These are phyloP conservation scores for Selene dorsalis DNA, from an alignment of 2,797 vertebrate species.

Conservation along the genomic window DNA sequence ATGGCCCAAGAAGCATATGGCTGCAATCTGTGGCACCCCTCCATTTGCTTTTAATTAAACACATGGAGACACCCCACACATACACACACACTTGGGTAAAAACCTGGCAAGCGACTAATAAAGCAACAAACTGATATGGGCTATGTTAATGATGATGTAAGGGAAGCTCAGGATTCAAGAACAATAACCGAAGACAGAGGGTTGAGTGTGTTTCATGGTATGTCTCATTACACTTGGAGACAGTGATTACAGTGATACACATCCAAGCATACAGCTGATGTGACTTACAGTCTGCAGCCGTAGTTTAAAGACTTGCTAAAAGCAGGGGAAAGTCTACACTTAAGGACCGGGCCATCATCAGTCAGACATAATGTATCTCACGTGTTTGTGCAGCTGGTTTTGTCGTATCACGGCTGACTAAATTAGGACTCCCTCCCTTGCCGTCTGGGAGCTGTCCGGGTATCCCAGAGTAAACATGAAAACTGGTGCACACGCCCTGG, in stretches of 20 bases:
- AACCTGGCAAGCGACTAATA: slow-evolving; percentile 40
- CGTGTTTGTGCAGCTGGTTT: slow-evolving; percentile 74
- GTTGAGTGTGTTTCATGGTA: slow-evolving; percentile 12
- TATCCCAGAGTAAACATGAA: slow-evolving; percentile 58
- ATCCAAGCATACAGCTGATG: slow-evolving; percentile 19
- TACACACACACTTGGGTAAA: slow-evolving; percentile 19
- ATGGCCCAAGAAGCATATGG: slow-evolving; percentile 70
- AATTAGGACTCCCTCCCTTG: slow-evolving; percentile 41
- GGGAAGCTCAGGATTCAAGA: slow-evolving; percentile 34
- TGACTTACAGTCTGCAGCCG: slow-evolving; percentile 32
- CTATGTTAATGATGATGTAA: slow-evolving; percentile 44
- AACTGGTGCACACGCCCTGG: slow-evolving; percentile 46
- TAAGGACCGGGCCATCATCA: slow-evolving; percentile 32
- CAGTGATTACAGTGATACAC: slow-evolving; percentile 34
- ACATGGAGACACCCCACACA: slow-evolving; percentile 58
- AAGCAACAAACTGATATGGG: slow-evolving; percentile 44
- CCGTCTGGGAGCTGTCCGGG: slow-evolving; percentile 39
- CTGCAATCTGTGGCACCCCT: slow-evolving; percentile 73
- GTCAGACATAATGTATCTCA: slow-evolving; percentile 61
- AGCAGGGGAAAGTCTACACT: slow-evolving; percentile 21
- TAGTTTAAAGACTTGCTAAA: slow-evolving; percentile 29
- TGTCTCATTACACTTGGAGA: slow-evolving; percentile 30
- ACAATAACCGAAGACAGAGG: slow-evolving; percentile 34
- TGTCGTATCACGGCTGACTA: slow-evolving; percentile 45
- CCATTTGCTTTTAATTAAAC: slow-evolving; percentile 77